Evolutionary conservation across 2,113 vertebrate genomes (phyloP).

Genomic region (Myrmecobius fasciatus): DNA sequence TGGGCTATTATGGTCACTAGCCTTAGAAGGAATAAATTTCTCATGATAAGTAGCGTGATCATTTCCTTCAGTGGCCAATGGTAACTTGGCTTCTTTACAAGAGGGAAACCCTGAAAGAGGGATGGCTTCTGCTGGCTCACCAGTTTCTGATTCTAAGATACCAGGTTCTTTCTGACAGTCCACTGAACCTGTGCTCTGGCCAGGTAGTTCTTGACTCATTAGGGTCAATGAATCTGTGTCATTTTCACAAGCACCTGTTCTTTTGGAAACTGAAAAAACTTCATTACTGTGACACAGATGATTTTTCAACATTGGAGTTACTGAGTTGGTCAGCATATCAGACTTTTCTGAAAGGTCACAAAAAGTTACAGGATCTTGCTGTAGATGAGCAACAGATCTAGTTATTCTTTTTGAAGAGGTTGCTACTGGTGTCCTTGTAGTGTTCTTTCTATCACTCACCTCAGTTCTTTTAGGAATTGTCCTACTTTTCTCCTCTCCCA

Average conservation of each 20-base stretch:
- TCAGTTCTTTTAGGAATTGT: background rate
- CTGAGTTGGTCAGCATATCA: constrained; percentile 10
- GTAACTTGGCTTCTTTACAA: constrained; percentile 46
- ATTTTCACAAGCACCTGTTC: background rate
- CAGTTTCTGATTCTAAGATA: constrained; percentile 15
- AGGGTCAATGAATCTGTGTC: background rate
- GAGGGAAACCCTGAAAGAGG: constrained; percentile 52
- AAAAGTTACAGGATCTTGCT: constrained; percentile 19
- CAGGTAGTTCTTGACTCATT: background rate
- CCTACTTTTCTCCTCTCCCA: constrained; percentile 44
- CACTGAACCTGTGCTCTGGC: constrained; percentile 2
- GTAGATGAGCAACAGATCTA: background rate
- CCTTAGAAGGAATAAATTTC: background rate
- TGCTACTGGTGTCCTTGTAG: background rate
- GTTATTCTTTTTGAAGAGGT: constrained; percentile 12
- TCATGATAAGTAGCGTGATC: constrained; percentile 22
- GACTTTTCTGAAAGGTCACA: constrained; percentile 52
- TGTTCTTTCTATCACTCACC: background rate
- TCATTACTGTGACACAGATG: background rate
- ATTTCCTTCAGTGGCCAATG: constrained; percentile 39
- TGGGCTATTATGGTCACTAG: constrained; percentile 33
- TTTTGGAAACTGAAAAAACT: constrained; percentile 44
- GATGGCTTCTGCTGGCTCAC: constrained; percentile 54
- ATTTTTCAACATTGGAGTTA: constrained; percentile 43
- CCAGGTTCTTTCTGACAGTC: constrained; percentile 47